Base-by-base conservation (phyloP, 2,888 invertebrate genomes). In the Ditylenchus weischeri region DNA sequence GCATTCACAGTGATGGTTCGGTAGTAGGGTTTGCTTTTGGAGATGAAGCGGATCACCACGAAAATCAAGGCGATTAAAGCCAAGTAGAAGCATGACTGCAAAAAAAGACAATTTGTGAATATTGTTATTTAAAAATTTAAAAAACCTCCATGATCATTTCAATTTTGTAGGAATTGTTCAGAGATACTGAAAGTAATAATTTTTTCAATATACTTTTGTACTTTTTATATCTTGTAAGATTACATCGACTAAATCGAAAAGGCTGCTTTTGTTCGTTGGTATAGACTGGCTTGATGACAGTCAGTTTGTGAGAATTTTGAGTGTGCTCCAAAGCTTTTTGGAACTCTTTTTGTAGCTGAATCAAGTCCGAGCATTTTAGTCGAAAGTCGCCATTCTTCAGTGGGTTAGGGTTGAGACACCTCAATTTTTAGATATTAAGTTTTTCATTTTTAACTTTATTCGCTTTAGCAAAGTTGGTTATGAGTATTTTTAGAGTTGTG, bases 331-430 rank as follows among this genome's bases (percentile, higher is more conserved):
- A n/a, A 19, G 62, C n/a, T 57, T 69, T n/a, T n/a, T 69, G 36
- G 21, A 67, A n/a, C 51, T 67, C 65, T 35, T 8, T 43, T 29
- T 57, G 36, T 43, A 57, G 57, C 15, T 38, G 35, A 19, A 59
- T 57, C 47, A 51, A 47, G 4, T 70, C 63, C 10, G 57, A 47
- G 50, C 73, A 72, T 43, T 66, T 43, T 18, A 13, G 54, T 47
- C 21, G 35, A 50, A 71, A 75, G 59, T 76, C 65, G 11, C 64
- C 62, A 63, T 70, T 72, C 36, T 48, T 62, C 23, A 62, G 58
- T 47, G 69, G 57, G 7, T 18, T 60, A 29, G 61, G 36, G 51
- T 65, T 70, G 50, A 74, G 70, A 50, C 77, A 78, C 54, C 54
- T 54, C 2, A 54, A 50, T 5, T 50, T 50, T 50, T 50, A n/a